Percentiles rank a stretch among this genome's conserved stretches.
Evolutionary conservation across 2,888 invertebrate species (phyloP).

Genomic region (Lottia scabra): DNA sequence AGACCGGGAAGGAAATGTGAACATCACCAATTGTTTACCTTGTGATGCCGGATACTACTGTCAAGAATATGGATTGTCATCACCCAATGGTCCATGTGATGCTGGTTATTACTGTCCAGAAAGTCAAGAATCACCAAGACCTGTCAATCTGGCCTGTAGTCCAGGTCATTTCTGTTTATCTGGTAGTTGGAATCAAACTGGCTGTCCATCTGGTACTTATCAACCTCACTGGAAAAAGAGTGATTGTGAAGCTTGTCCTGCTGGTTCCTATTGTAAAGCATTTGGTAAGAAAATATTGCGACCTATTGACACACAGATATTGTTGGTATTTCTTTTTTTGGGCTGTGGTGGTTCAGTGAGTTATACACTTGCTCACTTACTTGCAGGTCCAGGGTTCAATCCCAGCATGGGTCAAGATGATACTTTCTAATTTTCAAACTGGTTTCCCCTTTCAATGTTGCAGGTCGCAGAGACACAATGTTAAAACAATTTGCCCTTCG

Average conservation of each 20-base stretch:
- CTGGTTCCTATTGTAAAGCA: constrained; percentile 62
- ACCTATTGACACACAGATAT: not conserved
- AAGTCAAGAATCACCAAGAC: constrained; percentile 54
- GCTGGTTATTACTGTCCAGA: constrained; percentile 65
- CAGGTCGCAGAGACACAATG: too few species aligned
- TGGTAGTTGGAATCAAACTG: constrained; percentile 64
- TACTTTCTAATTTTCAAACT: too few species aligned
- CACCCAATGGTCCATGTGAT: constrained; percentile 55
- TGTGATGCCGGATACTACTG: constrained; percentile 65
- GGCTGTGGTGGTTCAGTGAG: too few species aligned
- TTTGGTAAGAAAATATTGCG: constrained; percentile 47
- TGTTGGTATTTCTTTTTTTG: too few species aligned
- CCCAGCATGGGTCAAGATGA: too few species aligned
- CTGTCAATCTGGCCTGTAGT: constrained; percentile 55
- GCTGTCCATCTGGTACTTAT: constrained; percentile 65
- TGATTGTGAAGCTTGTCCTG: constrained; percentile 60
- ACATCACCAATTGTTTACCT: constrained; percentile 55
- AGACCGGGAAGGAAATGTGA: constrained; percentile 54
- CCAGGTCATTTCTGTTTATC: constrained; percentile 65
- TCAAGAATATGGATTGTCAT: constrained; percentile 52
- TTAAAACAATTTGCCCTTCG: too few species aligned
- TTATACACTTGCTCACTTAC: too few species aligned
- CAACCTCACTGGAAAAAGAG: constrained; percentile 60
- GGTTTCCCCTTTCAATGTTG: too few species aligned
- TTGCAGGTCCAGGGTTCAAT: too few species aligned